A percentile compares a stretch with the other conserved stretches of the same genome.
These are phyloP conservation scores for Corythoichthys intestinalis DNA, from an alignment of 2,113 vertebrate species.

Conservation along the genomic window DNA sequence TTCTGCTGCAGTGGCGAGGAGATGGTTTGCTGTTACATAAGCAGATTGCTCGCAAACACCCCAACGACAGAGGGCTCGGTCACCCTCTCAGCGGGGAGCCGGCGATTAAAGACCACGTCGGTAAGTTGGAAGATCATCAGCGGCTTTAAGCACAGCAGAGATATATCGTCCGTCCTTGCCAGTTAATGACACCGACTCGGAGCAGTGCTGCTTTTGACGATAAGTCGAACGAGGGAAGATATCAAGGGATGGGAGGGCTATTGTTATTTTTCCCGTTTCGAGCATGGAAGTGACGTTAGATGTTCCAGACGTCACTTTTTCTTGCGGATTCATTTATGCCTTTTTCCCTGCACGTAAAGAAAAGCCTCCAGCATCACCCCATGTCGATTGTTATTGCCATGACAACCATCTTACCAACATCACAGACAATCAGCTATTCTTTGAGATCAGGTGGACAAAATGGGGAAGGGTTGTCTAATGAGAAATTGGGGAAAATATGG, in stretches of 20 bases:
- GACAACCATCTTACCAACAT: constrained; percentile 20
- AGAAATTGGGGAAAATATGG: constrained; percentile 13
- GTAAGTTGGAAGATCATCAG: constrained; percentile 28
- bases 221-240: not conserved
- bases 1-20: constrained; percentile 33
- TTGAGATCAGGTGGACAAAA: not conserved
- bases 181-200: not conserved
- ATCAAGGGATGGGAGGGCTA: constrained; percentile 22
- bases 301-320: constrained; percentile 14
- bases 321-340: constrained; percentile 6
- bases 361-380: constrained; percentile 14
- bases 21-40: constrained; percentile 63
- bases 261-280: constrained; percentile 11
- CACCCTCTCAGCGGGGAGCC: constrained; percentile 28
- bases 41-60: constrained; percentile 46
- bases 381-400: constrained; percentile 16
- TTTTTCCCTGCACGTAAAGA: constrained; percentile 5
- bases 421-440: constrained; percentile 2
- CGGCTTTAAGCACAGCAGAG: not conserved
- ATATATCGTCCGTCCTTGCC: not conserved
- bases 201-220: not conserved
- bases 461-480: not conserved
- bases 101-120: constrained; percentile 16
- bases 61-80: constrained; percentile 12
- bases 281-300: constrained; percentile 28